These are phyloP conservation scores for Prunella himalayana DNA, from an alignment of 2,113 vertebrate species.

Conservation along the genomic window DNA sequence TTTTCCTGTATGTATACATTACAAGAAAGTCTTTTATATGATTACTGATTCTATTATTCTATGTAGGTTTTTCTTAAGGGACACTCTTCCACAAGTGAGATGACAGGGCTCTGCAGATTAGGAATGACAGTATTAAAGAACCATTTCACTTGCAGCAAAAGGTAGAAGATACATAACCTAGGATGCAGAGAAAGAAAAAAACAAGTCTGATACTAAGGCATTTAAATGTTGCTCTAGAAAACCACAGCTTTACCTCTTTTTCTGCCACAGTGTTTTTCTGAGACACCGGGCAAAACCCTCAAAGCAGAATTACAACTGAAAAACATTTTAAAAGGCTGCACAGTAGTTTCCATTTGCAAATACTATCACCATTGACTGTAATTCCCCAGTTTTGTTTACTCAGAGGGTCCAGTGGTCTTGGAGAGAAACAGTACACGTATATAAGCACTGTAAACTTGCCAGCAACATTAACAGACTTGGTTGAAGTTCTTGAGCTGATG, in stretches of 20 bases:
- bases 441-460: background rate
- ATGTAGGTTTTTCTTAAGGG: background rate
- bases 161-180: background rate
- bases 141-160: background rate
- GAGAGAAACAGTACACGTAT: background rate
- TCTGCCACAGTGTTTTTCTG: background rate
- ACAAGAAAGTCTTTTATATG: background rate
- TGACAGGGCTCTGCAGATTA: background rate
- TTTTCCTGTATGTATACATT: background rate
- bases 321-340: background rate
- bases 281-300: background rate
- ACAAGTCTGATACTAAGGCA: background rate
- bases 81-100: background rate
- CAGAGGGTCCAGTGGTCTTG: background rate
- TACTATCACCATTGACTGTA: background rate
- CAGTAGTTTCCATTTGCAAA: background rate
- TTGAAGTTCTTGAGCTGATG: background rate
- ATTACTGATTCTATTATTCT: background rate
- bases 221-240: background rate
- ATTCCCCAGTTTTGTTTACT: background rate
- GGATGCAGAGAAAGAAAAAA: background rate
- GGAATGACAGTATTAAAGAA: background rate
- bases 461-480: background rate
- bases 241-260: background rate
- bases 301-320: background rate